phyloP scores from a whole-genome alignment of 64 coral and sea anemone genomes.

The Acropora tenuis region DNA sequence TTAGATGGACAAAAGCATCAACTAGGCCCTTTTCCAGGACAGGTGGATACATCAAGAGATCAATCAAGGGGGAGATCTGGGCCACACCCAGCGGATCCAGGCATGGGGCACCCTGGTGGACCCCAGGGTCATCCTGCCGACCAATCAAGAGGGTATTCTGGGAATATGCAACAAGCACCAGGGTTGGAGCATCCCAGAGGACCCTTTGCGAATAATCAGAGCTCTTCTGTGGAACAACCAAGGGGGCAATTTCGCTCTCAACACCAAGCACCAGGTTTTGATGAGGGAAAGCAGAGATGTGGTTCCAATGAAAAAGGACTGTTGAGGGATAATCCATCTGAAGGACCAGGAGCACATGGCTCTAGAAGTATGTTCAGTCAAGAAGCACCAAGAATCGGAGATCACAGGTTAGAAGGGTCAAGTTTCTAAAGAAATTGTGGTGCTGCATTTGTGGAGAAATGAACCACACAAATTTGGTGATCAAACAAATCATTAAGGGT shows the following conservation, averaged over 20 bases:
- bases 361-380: slow-evolving; percentile 11
- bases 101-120: neutral
- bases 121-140: neutral
- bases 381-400: neutral
- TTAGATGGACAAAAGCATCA: neutral
- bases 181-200: slow-evolving; percentile 6
- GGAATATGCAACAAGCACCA: neutral
- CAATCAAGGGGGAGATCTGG: slow-evolving; percentile 7
- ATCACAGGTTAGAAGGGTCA: neutral
- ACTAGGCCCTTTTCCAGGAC: slow-evolving; percentile 10
- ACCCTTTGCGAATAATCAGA: slow-evolving; percentile 6
- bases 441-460: too few species aligned
- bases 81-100: neutral
- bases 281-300: slow-evolving; percentile 21
- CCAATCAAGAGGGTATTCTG: neutral
- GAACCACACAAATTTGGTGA: too few species aligned
- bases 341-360: neutral
- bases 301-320: slow-evolving; percentile 14
- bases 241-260: slow-evolving; percentile 12
- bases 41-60: neutral
- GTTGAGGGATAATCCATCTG: neutral
- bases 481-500: too few species aligned
- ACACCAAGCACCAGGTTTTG: neutral
- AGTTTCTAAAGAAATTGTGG: too few species aligned
- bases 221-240: slow-evolving; percentile 1